phyloP scores from a whole-genome alignment of 2,888 invertebrate genomes.

The Eupithecia dodoneata region DNA sequence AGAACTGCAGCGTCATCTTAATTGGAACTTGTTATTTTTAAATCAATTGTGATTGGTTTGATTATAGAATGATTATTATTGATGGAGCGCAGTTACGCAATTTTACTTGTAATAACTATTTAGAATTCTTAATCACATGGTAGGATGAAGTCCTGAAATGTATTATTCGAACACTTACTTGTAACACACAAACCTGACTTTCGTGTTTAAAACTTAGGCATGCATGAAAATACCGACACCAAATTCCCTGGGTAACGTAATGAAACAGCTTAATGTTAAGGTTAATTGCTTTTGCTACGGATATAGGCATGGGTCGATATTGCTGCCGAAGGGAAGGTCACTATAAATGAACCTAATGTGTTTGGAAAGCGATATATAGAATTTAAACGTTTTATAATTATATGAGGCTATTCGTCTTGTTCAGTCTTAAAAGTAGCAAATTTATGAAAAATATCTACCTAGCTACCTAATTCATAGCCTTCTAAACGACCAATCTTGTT shows the following conservation, averaged over 20 bases:
- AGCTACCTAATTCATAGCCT: not conserved
- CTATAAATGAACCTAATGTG: not conserved
- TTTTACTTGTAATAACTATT: not conserved
- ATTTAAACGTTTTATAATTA: not conserved
- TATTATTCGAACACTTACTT: not conserved
- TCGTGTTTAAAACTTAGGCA: not conserved
- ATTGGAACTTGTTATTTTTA: slow-evolving; percentile 22
- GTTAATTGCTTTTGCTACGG: slow-evolving; percentile 40
- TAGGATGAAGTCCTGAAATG: not conserved
- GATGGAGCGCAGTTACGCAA: slow-evolving; percentile 13
- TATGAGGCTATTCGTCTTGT: not conserved
- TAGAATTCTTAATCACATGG: not conserved
- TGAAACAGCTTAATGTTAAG: slow-evolving; percentile 28
- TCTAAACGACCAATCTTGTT: not conserved
- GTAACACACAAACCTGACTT: not conserved
- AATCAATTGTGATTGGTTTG: slow-evolving; percentile 19
- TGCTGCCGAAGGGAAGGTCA: slow-evolving; percentile 40
- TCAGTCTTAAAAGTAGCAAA: not conserved
- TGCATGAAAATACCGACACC: slow-evolving; percentile 8
- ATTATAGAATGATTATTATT: slow-evolving; percentile 20
- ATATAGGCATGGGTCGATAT: slow-evolving; percentile 43
- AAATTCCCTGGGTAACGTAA: slow-evolving; percentile 8
- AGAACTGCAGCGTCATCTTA: slow-evolving; percentile 25
- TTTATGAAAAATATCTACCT: not conserved
- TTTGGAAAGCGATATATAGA: not conserved